Percentiles rank a stretch among this genome's conserved stretches.
phyloP scores from a whole-genome alignment of 2,113 vertebrate species.

The Pterocles gutturalis region DNA sequence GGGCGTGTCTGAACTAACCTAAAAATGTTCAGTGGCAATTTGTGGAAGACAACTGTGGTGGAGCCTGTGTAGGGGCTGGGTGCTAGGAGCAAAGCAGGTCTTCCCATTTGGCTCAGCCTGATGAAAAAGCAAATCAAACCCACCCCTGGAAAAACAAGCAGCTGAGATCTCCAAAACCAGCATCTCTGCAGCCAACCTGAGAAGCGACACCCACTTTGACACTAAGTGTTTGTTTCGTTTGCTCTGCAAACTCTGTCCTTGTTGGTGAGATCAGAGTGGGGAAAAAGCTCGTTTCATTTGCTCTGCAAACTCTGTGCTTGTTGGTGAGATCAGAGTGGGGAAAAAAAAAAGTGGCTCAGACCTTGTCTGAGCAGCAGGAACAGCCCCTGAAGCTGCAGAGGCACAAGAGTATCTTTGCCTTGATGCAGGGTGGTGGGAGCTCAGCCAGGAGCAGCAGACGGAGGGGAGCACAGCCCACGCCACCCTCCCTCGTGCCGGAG shows the following conservation, averaged over 20 bases:
- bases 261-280: not conserved
- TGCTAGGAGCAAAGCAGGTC: not conserved
- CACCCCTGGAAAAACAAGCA: not conserved
- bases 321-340: not conserved
- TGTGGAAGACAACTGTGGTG: not conserved
- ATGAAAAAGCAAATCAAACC: not conserved
- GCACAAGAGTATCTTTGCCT: fast-evolving
- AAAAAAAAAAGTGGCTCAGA: not conserved
- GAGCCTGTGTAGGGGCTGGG: not conserved
- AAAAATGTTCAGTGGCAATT: not conserved
- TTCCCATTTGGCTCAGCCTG: not conserved
- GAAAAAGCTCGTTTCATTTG: not conserved
- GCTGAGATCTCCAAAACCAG: not conserved
- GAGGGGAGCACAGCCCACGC: not conserved
- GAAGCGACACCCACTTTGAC: not conserved
- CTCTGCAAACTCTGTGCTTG: not conserved
- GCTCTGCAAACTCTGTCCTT: not conserved
- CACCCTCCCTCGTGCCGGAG: not conserved
- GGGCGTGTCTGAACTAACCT: not conserved
- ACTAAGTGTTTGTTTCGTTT: not conserved
- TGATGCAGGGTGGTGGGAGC: fast-evolving
- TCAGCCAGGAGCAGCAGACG: not conserved
- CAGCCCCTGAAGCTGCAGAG: not conserved
- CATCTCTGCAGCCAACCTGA: not conserved
- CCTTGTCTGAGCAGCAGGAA: fast-evolving